Conservation (phyloP, 2,888 invertebrate genomes). For the Pardosa pseudoannulata region DNA sequence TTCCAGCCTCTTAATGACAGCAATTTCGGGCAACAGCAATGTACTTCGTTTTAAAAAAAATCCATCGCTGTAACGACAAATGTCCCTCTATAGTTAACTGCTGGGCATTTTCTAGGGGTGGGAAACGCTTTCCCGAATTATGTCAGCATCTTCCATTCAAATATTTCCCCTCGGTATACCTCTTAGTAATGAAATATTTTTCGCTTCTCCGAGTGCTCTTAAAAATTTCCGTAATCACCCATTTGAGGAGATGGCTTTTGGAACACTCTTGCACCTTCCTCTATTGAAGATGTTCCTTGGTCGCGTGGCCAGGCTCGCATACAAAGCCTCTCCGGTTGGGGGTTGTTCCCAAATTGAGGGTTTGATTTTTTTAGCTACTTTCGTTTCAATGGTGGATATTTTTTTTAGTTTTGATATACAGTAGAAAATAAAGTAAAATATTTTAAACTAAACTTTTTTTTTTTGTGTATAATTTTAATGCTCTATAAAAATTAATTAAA, state of each 20-base stretch:
- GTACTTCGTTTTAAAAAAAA: not conserved
- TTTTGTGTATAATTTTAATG: too few relatives aligned
- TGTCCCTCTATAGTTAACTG: not conserved
- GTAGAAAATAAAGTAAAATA: too few relatives aligned
- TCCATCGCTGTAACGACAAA: not conserved
- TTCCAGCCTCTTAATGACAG: too few relatives aligned
- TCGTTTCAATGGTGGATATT: too few relatives aligned
- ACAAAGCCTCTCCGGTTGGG: not conserved
- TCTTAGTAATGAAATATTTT: constrained; percentile 53
- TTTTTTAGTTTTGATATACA: too few relatives aligned
- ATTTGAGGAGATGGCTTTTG: constrained; percentile 24
- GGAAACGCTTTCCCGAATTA: not conserved
- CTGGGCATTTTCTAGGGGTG: not conserved
- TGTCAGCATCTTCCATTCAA: not conserved
- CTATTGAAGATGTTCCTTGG: not conserved
- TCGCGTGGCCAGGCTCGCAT: constrained; percentile 2
- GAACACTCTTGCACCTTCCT: not conserved
- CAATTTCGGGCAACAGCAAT: too few relatives aligned
- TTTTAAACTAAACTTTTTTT: too few relatives aligned
- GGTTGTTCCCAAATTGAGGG: not conserved
- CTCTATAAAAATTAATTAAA: too few relatives aligned
- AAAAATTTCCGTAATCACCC: constrained; percentile 62
- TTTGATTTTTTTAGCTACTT: too few relatives aligned
- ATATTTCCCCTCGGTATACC: constrained; percentile 5
- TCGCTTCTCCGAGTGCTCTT: constrained; percentile 42